Conservation (phyloP, 1,140 invertebrate genomes). For the Rhopalosiphum padi region DNA sequence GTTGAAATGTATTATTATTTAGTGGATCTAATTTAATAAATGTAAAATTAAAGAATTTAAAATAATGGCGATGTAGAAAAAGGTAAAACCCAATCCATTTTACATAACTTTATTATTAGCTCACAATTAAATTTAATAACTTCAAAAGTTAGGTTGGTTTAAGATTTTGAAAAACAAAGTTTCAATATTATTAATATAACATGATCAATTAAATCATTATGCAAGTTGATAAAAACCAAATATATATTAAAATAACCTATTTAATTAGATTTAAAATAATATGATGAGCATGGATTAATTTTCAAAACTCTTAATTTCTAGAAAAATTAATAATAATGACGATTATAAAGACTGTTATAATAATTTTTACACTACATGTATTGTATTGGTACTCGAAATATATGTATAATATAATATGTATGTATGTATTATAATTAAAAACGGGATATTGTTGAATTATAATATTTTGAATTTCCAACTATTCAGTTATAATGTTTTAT, state of each 20-base stretch:
- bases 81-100: not conserved
- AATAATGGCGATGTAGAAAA: too few species aligned
- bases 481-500: not conserved
- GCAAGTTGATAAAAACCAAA: not conserved
- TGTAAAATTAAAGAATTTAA: not conserved
- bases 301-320: too few species aligned
- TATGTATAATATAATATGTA: too few species aligned
- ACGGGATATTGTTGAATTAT: too few species aligned
- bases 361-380: too few species aligned
- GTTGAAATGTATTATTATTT: not conserved
- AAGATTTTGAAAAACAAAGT: not conserved
- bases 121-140: not conserved
- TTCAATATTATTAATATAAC: not conserved
- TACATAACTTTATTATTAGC: not conserved
- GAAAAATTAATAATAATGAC: too few species aligned
- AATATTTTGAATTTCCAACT: not conserved
- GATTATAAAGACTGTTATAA: too few species aligned
- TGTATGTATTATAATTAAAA: too few species aligned
- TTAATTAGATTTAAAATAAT: not conserved
- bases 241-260: not conserved
- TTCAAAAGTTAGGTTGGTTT: not conserved
- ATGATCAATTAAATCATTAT: not conserved
- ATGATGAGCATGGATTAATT: not conserved
- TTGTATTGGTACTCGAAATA: too few species aligned
- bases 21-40: not conserved